Base-by-base conservation (phyloP, 1,140 invertebrate genomes). In the Cyphomyrmex costatus region DNA sequence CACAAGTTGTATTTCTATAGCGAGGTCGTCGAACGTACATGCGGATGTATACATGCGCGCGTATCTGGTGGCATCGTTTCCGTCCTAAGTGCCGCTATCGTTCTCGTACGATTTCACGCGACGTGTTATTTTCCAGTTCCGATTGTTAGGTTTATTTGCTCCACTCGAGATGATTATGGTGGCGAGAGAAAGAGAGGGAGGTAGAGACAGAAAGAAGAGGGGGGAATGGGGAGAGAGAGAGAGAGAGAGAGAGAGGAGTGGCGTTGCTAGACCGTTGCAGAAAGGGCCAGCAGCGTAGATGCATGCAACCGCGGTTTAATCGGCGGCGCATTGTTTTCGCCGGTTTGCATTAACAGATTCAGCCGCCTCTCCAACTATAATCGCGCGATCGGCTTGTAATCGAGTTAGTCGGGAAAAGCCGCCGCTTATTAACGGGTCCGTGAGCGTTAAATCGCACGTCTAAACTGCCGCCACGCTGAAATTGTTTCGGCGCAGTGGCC, bases 121-220 rank as follows among this genome's bases (percentile, higher is more conserved):
- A 74, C 79, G 53, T 51, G 83, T 80, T 80, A 71, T 89, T 84
- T 86, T 86, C 84, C 76, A 79, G 84, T 79, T 79, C 88, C 88
- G 88, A 90, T 90, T 77, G 77, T 65, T 51, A 63, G 56, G 68
- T 61, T 86, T 89, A 89, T 90, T 86, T 49, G 87, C 78, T 73
- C 63, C 74, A 68, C 51, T 68, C 36, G 74, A 78, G 71, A 78
- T 85, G 74, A 85, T 85, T 85, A 65, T 46, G 12, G 14, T 21
- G 30, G 12, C 12, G 66, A 73, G 46, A 65, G 53, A 21, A n/a
- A 51, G 46, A 63, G 24, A 53, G 36, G n/a, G 58, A 7, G 42
- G 19, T 16, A 36, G 24, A 76, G 7, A 30, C 3, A 10, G 24
- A 46, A 10, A 33, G 27, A 33, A n/a, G n/a, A n/a, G n/a, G 21